phyloP scores from a whole-genome alignment of 2,888 invertebrate species.

The Rhopalosiphum nymphaeae region DNA sequence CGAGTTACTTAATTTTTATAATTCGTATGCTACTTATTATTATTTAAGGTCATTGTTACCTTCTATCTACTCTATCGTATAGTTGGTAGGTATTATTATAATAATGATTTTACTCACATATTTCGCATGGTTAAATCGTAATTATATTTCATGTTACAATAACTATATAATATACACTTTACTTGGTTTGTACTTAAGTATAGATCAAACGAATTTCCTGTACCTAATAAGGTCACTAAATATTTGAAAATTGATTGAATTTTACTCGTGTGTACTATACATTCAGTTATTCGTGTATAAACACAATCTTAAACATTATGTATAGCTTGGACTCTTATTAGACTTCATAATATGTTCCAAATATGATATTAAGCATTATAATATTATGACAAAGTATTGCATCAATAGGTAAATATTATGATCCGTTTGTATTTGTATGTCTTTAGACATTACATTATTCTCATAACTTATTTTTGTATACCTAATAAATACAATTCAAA shows the following conservation, averaged over 20 bases:
- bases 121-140: background rate
- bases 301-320: background rate
- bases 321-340: background rate
- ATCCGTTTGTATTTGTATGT: background rate
- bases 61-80: background rate
- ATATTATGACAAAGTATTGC: background rate
- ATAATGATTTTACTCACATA: background rate
- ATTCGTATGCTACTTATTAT: background rate
- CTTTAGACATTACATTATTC: background rate
- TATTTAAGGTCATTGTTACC: background rate
- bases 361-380: background rate
- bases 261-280: background rate
- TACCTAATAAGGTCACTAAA: background rate
- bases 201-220: slow-evolving; percentile 1
- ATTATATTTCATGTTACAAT: background rate
- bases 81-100: background rate
- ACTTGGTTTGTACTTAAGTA: background rate
- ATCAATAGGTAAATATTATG: background rate
- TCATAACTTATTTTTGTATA: background rate
- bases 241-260: background rate
- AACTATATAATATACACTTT: background rate
- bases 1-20: background rate
- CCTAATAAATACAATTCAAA: background rate
- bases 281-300: background rate
- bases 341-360: background rate